Evolutionary conservation across 1,140 invertebrate genomes (phyloP).

Genomic region (Thaumetopoea pityocampa): DNA sequence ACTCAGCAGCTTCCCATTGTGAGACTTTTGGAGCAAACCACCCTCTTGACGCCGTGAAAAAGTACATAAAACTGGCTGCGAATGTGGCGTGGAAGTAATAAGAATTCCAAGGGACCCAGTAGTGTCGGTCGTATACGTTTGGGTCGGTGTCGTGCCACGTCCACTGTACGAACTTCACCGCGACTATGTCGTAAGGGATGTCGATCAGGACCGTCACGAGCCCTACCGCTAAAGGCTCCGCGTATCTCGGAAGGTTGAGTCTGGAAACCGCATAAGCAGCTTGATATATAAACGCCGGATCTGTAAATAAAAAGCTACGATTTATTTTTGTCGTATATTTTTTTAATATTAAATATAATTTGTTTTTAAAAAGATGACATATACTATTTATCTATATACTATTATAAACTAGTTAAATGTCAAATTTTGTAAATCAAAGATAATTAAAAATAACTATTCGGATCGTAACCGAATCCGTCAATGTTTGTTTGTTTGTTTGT

Average conservation of each 20-base stretch:
- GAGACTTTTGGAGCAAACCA: slow-evolving; percentile 72
- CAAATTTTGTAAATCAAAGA: too few relatives aligned
- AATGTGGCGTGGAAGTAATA: slow-evolving; percentile 90
- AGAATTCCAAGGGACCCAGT: slow-evolving; percentile 87
- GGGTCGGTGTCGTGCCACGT: slow-evolving; percentile 92
- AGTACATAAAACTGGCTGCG: slow-evolving; percentile 82
- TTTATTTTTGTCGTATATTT: too few relatives aligned
- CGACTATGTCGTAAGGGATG: slow-evolving; percentile 88
- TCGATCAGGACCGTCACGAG: slow-evolving; percentile 85
- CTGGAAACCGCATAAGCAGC: slow-evolving; percentile 80
- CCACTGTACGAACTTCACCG: slow-evolving; percentile 89
- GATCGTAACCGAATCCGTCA: too few relatives aligned
- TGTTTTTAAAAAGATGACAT: too few relatives aligned
- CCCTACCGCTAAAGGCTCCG: slow-evolving; percentile 85
- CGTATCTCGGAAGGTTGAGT: slow-evolving; percentile 80
- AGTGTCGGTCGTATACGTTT: slow-evolving; percentile 86
- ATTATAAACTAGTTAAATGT: too few relatives aligned
- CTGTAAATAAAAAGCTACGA: slow-evolving; percentile 68
- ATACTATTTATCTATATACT: too few relatives aligned
- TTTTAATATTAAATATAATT: too few relatives aligned
- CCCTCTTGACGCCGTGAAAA: slow-evolving; percentile 79
- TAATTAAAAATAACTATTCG: too few relatives aligned
- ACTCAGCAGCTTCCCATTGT: slow-evolving; percentile 75
- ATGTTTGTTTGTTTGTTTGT: too few relatives aligned
- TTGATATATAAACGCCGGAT: slow-evolving; percentile 86